Base-by-base conservation (phyloP, 2,113 vertebrate species). In the Amblyopsis rosae region DNA sequence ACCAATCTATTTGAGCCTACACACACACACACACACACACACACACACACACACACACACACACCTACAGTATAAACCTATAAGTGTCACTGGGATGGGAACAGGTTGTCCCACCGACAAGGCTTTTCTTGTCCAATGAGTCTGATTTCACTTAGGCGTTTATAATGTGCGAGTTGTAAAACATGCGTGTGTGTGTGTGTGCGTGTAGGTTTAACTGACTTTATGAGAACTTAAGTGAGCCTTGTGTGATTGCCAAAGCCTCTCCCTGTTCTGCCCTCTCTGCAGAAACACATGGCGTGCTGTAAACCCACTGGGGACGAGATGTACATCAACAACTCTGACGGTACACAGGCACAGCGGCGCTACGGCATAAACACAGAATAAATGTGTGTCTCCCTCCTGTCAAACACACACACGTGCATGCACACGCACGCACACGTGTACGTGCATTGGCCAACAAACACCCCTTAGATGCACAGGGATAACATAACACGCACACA, bases 291-390 rank as follows among this genome's bases (percentile, higher is more conserved):
- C 70, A 72, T 63, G 60, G 60, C 73, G 82, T 86, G 66, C 72
- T 13, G 48, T 49, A 62, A 66, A 62, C 67, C 58, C 66, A 65
- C 67, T 74, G 58, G 64, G 68, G 73, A 65, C 59, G 58, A 55
- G 41, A n/a, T 7, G 57, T 56, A 58, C 76, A 70, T 67, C 73
- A 86, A 82, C 81, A 87, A 65, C 49, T 67, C 62, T 61, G 9
- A 59, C 67, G 65, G 74, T 67, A 83, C 80, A 83, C 76, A 83
- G 49, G 61, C 60, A 73, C 6, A 49, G 61, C 46, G 53, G 54
- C 65, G 48, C 67, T 51, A n/a, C 55, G 67, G 59, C 50, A 70
- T 53, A 50, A 59, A n/a, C 32, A 19, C 32, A 53, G 46, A 54
- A 47, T 63, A 61, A 63, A 13, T 32, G 19, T n/a, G 9, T 17